Evolutionary conservation across 2,888 invertebrate genomes (phyloP).

Genomic region (Omphaloscelis lunosa): DNA sequence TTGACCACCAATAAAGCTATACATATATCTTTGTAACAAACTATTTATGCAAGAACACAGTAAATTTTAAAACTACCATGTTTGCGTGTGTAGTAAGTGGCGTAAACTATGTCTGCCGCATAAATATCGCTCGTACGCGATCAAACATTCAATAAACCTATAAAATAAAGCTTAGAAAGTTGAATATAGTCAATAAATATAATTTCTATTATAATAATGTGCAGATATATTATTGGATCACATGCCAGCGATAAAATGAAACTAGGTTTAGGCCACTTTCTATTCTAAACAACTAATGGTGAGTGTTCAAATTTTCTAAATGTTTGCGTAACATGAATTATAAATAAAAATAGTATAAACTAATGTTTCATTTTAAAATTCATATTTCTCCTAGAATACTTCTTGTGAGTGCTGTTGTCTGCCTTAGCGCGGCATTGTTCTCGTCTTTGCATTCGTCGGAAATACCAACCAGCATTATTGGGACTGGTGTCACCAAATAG

Average conservation of each 20-base stretch:
- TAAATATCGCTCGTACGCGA: slow-evolving; percentile 22
- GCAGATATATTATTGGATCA: slow-evolving; percentile 8
- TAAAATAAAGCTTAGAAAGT: background rate
- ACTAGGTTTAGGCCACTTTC: slow-evolving; percentile 17
- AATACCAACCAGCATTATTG: slow-evolving; percentile 87
- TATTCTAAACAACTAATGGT: slow-evolving; percentile 30
- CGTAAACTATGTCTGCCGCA: background rate
- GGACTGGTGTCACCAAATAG: slow-evolving; percentile 79
- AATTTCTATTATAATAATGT: slow-evolving; percentile 1
- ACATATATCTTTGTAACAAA: slow-evolving; percentile 42
- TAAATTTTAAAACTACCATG: slow-evolving; percentile 32
- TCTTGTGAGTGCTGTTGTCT: slow-evolving; percentile 82
- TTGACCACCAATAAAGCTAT: slow-evolving; percentile 37
- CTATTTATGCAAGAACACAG: slow-evolving; percentile 36
- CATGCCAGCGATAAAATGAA: slow-evolving; percentile 39
- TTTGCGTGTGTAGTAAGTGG: slow-evolving; percentile 11
- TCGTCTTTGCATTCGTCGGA: slow-evolving; percentile 86
- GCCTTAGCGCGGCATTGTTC: slow-evolving; percentile 85
- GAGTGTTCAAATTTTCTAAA: slow-evolving; percentile 42
- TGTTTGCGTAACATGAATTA: slow-evolving; percentile 45
- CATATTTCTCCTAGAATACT: slow-evolving; percentile 80
- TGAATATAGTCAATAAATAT: background rate
- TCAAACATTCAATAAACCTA: slow-evolving; percentile 13
- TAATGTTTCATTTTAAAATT: slow-evolving; percentile 85
- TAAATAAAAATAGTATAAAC: slow-evolving; percentile 37